Base-by-base conservation (phyloP, 2,113 vertebrate species). In the Ictalurus furcatus region DNA sequence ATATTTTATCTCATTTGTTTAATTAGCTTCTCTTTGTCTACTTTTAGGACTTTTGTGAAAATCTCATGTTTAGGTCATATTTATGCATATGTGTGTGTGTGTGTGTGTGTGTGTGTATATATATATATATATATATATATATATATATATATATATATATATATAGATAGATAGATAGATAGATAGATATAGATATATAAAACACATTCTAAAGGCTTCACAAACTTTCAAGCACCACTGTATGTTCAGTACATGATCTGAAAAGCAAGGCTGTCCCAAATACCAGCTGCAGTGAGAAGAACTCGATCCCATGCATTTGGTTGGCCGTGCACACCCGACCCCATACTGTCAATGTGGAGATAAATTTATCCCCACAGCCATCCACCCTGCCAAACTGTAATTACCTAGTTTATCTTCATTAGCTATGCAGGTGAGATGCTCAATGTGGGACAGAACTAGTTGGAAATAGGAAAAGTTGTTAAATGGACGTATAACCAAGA, bases 381-480 rank as follows among this genome's bases (percentile, higher is more conserved):
- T 94, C 91, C 79, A 91, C 73, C 79, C 89, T 92, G 91, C 89
- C 92, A 92, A 59, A 86, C 84, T 83, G 37, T 93, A 93, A 95
- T 96, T 92, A 94, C 91, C 85, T 93, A 92, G 92, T 95, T 94
- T 88, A 92, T 95, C 94, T 94, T 95, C 93, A 94, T 93, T 94
- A 94, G 88, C 30, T 61, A 91, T 65, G 80, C 67, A 91, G 91
- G 92, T 90, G 63, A 76, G 54, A 73, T 87, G 28, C 44, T 73
- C 67, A 76, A 88, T 88, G 56, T 90, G 80, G 89, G 85, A 81
- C 87, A 90, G 81, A 58, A 83, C 88, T 87, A 85, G 58, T 76
- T 48, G n/a, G 34, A 88, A 71, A 44, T n/a, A 87, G 63, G 40
- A 87, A 74, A 83, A 73, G 73, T 56, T n/a, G 30, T 37, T 59